Base-by-base conservation (phyloP, 1,140 invertebrate genomes). In the Orussus abietinus region DNA sequence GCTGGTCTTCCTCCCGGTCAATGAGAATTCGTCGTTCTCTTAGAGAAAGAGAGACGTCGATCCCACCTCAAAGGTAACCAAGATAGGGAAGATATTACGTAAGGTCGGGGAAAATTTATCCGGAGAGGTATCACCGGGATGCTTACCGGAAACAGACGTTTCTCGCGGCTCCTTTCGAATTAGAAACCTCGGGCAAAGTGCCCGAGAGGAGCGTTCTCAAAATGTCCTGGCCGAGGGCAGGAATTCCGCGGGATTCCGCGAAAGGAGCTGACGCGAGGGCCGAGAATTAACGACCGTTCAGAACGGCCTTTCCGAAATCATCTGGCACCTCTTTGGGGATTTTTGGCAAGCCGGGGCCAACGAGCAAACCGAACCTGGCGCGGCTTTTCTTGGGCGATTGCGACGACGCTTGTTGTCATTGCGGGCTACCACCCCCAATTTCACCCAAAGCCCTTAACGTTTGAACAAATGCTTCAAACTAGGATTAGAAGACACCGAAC, bases 31-130 rank as follows among this genome's bases (percentile, higher is more conserved):
- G 14, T 45, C 29, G 42, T 9, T 41, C 29, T 26, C 7, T 9
- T 26, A 26, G 11, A 37, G 22, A 29, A 19, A 31, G 25, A 33
- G 33, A 18, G 21, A 30, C 34, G 32, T 38, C 13, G 38, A 46
- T 50, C 50, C 39, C 25, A 51, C 50, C 49, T 47, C 50, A 55
- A 47, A 55, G 42, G 37, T 20, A 54, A 55, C 51, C 51, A 55
- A 50, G 53, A 55, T 50, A 26, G 22, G 22, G n/a, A n/a, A 26
- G 22, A 7, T 26, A n/a, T 26, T 26, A 26, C 25, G 25, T 10
- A 10, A 28, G 12, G 12, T 10, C 25, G 3, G 25, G 12, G 25
- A n/a, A 3, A 28, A 28, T 28, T 28, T n/a, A 28, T 10, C 25
- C 10, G 25, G 12, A 12, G 25, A 28, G 12, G 12, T 12, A 12